A percentile compares a stretch with the other conserved stretches of the same genome.
Conservation (phyloP, 1,140 invertebrate genomes). For the Microplitis demolitor region DNA sequence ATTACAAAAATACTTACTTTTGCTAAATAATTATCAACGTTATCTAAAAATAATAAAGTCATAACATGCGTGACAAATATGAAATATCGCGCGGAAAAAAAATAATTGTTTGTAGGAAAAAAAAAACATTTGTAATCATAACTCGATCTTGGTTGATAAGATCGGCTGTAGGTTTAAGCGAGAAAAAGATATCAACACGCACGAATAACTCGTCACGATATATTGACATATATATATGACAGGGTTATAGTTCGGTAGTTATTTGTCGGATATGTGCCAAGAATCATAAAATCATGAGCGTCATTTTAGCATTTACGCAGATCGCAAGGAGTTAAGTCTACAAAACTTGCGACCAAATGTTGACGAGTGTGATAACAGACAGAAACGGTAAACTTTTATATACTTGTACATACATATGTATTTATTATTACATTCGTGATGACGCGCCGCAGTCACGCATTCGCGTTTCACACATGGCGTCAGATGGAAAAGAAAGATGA, state of each 20-base stretch:
- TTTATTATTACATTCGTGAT: not conserved
- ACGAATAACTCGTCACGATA: conserved; percentile 2
- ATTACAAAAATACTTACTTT: not conserved
- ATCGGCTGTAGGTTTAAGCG: not conserved
- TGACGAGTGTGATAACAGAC: not conserved
- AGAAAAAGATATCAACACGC: conserved; percentile 3
- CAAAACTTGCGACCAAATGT: not conserved
- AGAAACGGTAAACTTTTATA: not conserved
- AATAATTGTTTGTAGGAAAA: not conserved
- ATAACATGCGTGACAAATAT: conserved; percentile 2
- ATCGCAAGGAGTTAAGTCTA: not conserved
- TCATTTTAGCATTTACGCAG: too few species aligned
- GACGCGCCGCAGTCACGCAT: conserved; percentile 18
- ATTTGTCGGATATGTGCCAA: not conserved
- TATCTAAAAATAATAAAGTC: not conserved
- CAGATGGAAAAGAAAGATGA: not conserved
- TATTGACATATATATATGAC: not conserved
- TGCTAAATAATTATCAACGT: not conserved
- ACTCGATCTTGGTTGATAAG: not conserved
- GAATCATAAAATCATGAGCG: not conserved
- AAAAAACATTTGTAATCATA: not conserved
- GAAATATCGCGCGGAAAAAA: not conserved
- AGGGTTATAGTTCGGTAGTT: not conserved
- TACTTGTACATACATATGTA: not conserved
- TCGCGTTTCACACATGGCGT: conserved; percentile 21